Conservation (phyloP, 2,797 vertebrate species). For the Chelonia mydas region DNA sequence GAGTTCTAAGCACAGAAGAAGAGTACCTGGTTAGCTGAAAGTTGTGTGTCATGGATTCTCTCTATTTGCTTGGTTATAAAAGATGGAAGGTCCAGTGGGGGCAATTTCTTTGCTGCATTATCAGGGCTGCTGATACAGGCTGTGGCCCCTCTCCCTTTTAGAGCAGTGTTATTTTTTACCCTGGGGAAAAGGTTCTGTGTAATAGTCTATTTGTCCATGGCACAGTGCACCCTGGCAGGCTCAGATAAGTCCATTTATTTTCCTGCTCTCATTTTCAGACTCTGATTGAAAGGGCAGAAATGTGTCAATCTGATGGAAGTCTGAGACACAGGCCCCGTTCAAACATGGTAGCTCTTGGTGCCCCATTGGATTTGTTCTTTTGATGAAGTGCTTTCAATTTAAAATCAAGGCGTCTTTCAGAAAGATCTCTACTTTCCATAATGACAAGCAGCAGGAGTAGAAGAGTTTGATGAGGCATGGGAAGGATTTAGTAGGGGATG, state of each 20-base stretch:
- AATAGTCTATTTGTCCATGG: not conserved
- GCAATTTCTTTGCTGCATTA: not conserved
- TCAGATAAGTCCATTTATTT: not conserved
- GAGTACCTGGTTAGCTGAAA: not conserved
- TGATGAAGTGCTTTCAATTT: too few relatives aligned
- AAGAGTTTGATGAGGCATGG: not conserved
- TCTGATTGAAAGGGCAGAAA: not conserved
- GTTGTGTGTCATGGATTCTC: not conserved
- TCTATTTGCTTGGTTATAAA: not conserved
- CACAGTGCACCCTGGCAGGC: not conserved
- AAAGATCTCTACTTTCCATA: not conserved
- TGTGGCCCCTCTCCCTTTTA: not conserved
- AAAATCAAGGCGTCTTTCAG: not conserved
- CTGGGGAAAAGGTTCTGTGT: not conserved
- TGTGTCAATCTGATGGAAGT: not conserved
- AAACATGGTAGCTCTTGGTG: not conserved
- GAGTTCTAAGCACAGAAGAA: not conserved
- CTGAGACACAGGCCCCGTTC: not conserved
- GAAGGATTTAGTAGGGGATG: not conserved
- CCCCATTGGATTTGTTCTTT: not conserved
- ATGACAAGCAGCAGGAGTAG: not conserved
- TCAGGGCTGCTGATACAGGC: not conserved
- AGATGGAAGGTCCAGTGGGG: not conserved
- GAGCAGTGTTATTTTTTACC: not conserved
- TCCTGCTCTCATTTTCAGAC: not conserved